Base-by-base conservation (phyloP, 2,797 vertebrate species). In the Enteromius radiatus region DNA sequence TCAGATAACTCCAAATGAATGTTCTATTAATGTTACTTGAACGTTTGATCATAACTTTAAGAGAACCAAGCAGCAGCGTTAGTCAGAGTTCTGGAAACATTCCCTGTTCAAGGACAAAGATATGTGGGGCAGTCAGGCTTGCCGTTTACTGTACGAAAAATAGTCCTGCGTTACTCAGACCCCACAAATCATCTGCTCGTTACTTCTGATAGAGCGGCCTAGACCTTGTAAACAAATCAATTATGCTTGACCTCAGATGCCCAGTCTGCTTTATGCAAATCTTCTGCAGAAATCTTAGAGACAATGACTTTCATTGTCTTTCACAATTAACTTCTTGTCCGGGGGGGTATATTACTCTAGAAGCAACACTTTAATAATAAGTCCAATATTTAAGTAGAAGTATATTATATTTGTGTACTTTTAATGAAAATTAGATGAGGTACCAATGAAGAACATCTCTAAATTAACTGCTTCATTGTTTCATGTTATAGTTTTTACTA, bases 121-220 rank as follows among this genome's bases (percentile, higher is more conserved):
- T 21, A 81, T 70, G n/a, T 67, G 9, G 56, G 45, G 47, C 71
- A 77, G 49, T 41, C 52, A 61, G 33, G 31, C 28, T 6, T 54
- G 31, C 33, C 4, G 61, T 76, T n/a, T 61, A 33, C 11, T 61
- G 26, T 6, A 68, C 12, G 1, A 59, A 31, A 26, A 31, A 2
- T n/a, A 71, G 23, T 67, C 28, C 71, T 70, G 15, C 38, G 36
- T 54, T 31, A 38, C 5, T n/a, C 26, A 33, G 3, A 28, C 38
- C 28, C 15, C 5, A 47, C 63, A 59, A 45, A 41, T 31, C 21
- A 80, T 69, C 14, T 54, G 33, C 82, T 74, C 3, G 5, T 78
- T 84, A 65, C 14, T 45, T 56, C 31, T 31, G 15, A 68, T 45
- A 17, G 9, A 6, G 8, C 15, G 28, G n/a, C 38, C 9, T 43